phyloP scores from a whole-genome alignment of 1,140 invertebrate species.

The Halesus radiatus region DNA sequence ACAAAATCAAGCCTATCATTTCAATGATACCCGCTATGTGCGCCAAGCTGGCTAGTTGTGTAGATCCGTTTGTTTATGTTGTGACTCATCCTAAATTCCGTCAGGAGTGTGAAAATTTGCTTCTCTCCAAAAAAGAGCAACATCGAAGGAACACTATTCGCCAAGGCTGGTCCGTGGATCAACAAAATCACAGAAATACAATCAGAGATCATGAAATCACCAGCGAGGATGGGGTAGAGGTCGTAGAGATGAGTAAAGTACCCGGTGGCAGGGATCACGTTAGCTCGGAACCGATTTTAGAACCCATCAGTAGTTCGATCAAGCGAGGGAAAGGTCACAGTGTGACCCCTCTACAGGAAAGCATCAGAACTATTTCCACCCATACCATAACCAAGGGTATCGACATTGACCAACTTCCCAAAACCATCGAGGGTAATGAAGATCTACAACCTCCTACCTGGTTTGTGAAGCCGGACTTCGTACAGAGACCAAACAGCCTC shows the following conservation, averaged over 20 bases:
- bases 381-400: slow-evolving; percentile 61
- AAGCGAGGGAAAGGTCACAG: slow-evolving; percentile 55
- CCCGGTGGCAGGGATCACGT: slow-evolving; percentile 59
- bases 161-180: slow-evolving; percentile 62
- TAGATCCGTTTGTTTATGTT: slow-evolving; percentile 84
- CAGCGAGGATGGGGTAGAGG: slow-evolving; percentile 66
- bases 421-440: slow-evolving; percentile 63
- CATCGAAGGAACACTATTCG: slow-evolving; percentile 63
- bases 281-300: background rate
- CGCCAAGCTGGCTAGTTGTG: slow-evolving; percentile 80
- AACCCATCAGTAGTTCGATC: background rate
- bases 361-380: slow-evolving; percentile 60
- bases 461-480: slow-evolving; percentile 67
- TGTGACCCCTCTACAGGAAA: slow-evolving; percentile 61
- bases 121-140: slow-evolving; percentile 64
- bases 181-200: slow-evolving; percentile 37
- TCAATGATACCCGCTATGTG: slow-evolving; percentile 84
- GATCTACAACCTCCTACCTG: slow-evolving; percentile 67
- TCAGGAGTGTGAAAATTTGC: slow-evolving; percentile 69
- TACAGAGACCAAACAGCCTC: slow-evolving; percentile 60
- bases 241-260: slow-evolving; percentile 69
- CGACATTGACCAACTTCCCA: slow-evolving; percentile 39
- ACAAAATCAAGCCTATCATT: slow-evolving; percentile 75
- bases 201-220: slow-evolving; percentile 57
- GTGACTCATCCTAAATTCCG: slow-evolving; percentile 79